A percentile compares a stretch with the other conserved stretches of the same genome.
Evolutionary conservation across 2,113 vertebrate genomes (phyloP).

Genomic region (Vidua macroura): DNA sequence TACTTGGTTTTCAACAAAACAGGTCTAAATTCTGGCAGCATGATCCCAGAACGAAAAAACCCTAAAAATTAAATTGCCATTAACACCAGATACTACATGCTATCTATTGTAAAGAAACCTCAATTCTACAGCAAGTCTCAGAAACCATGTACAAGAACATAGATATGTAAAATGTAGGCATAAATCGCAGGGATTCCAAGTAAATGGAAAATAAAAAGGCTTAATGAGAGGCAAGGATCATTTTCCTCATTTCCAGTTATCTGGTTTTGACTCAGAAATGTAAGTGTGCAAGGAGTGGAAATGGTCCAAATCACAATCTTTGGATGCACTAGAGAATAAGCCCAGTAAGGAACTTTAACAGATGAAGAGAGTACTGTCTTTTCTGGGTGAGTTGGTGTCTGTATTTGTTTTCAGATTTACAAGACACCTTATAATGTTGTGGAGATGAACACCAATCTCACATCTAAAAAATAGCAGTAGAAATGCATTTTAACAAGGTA

Average conservation of each 20-base stretch:
- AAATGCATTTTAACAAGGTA: background rate
- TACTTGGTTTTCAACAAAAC: background rate
- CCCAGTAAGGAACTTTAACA: background rate
- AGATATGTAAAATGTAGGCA: accelerated
- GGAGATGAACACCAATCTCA: background rate
- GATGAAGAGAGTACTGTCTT: background rate
- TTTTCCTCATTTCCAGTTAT: background rate
- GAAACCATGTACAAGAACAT: background rate
- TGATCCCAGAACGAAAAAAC: background rate
- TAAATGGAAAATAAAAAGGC: background rate
- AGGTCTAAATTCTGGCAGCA: background rate
- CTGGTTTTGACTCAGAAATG: background rate
- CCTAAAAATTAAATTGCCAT: background rate
- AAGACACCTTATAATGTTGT: background rate
- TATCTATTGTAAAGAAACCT: background rate
- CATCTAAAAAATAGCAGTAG: background rate
- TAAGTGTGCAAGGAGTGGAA: background rate
- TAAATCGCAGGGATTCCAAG: background rate
- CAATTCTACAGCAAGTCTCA: background rate
- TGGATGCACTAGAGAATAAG: background rate
- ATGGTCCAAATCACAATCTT: accelerated
- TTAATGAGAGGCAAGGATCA: accelerated
- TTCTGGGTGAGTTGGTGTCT: background rate
- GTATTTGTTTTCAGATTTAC: background rate
- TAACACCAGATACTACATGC: background rate